Conservation (phyloP, 1,140 invertebrate species). For the Antheraea mylitta region DNA sequence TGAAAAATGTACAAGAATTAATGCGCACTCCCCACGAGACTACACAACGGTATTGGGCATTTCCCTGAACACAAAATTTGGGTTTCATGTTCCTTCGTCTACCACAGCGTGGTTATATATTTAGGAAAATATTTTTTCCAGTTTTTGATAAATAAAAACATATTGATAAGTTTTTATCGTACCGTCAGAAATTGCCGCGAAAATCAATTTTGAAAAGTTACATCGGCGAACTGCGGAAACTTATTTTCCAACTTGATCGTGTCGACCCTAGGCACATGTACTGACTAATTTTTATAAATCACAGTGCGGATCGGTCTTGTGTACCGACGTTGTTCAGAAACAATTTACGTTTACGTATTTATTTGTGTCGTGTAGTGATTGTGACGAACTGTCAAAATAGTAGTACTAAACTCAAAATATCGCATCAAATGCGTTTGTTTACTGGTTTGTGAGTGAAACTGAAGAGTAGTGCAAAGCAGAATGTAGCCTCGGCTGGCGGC, state of each 20-base stretch:
- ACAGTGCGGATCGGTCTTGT: neutral
- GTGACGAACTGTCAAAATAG: slow-evolving; percentile 56
- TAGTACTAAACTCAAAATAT: slow-evolving; percentile 49
- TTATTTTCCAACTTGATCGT: slow-evolving; percentile 35
- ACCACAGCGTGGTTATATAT: slow-evolving; percentile 45
- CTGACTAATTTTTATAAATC: neutral
- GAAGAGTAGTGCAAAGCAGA: slow-evolving; percentile 34
- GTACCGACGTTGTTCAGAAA: neutral
- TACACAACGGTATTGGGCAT: slow-evolving; percentile 78
- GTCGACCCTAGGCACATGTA: slow-evolving; percentile 12
- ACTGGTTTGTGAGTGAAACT: slow-evolving; percentile 40
- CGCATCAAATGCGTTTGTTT: slow-evolving; percentile 50
- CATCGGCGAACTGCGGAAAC: slow-evolving; percentile 38
- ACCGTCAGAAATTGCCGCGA: slow-evolving; percentile 29
- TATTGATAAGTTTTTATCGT: slow-evolving; percentile 13
- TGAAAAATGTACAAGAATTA: slow-evolving; percentile 78
- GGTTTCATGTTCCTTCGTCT: slow-evolving; percentile 68
- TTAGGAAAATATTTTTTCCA: slow-evolving; percentile 35
- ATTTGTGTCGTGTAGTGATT: neutral
- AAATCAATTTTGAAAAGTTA: slow-evolving; percentile 41
- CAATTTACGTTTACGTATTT: neutral
- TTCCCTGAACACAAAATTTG: slow-evolving; percentile 79
- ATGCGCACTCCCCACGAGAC: slow-evolving; percentile 75
- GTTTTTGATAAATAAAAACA: slow-evolving; percentile 24
- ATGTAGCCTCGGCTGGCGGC: slow-evolving; percentile 45